Conservation (phyloP, 2,113 vertebrate species). For the Syngnathus typhle region DNA sequence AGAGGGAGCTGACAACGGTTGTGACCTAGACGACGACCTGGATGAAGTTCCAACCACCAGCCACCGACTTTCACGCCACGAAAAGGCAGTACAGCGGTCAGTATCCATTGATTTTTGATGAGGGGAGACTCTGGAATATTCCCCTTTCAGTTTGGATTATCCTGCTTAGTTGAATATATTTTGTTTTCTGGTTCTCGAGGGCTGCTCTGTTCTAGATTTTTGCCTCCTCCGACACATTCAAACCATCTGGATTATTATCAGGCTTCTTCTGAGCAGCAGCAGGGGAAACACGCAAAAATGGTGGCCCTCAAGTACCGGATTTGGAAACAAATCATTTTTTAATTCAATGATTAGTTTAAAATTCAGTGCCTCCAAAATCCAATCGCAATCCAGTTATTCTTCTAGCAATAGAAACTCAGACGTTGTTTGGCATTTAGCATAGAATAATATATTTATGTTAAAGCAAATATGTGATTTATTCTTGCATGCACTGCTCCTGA, state of each 20-base stretch:
- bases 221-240: too few relatives aligned
- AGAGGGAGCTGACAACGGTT: slow-evolving; percentile 81
- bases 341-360: too few relatives aligned
- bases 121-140: slow-evolving; percentile 69
- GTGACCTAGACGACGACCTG: slow-evolving; percentile 92
- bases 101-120: slow-evolving; percentile 91
- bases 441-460: neutral
- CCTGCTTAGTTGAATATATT: slow-evolving; percentile 34
- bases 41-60: slow-evolving; percentile 97
- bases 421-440: neutral
- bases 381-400: neutral
- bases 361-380: neutral
- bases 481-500: slow-evolving; percentile 64
- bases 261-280: too few relatives aligned
- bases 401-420: neutral
- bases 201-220: too few relatives aligned
- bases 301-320: too few relatives aligned
- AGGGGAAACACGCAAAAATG: too few relatives aligned
- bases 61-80: slow-evolving; percentile 92
- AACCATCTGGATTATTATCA: too few relatives aligned
- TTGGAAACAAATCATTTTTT: too few relatives aligned
- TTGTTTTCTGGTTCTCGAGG: slow-evolving; percentile 32
- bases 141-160: slow-evolving; percentile 47
- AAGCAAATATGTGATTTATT: neutral
- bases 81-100: slow-evolving; percentile 99